Base-by-base conservation (phyloP, 2,113 vertebrate genomes). In the Triplophysa siluroides region DNA sequence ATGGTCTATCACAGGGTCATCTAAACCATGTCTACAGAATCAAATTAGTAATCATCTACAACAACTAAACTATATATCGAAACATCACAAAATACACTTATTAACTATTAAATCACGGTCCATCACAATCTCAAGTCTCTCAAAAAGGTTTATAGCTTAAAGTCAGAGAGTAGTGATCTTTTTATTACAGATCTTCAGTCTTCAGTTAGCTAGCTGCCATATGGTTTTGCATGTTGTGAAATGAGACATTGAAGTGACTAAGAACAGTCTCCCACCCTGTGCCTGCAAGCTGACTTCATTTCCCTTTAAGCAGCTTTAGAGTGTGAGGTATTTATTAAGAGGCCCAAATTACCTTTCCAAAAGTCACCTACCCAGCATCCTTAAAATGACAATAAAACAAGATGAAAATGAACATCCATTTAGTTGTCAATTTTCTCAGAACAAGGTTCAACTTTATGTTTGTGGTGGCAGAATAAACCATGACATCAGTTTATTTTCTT, bases 261-360 rank as follows among this genome's bases (percentile, higher is more conserved):
- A 79, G 33, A 82, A 23, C 67, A 38, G 68, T 70, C 23, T 75
- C 54, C 64, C 77, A 70, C 65, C 71, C 81, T 70, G 54, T 83
- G 54, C 41, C 78, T 76, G 18, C 60, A 47, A 54, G 24, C 47
- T 83, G 78, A 80, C 38, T 56, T 81, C 61, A 83, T 80, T 80
- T 80, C 70, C 62, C 64, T 80, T 10, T 29, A 43, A 74, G 52
- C 70, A 67, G 61, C 16, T 45, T 45, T 62, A 75, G 72, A 75
- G 56, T 16, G 62, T 63, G 72, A 75, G 23, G 41, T 63, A 63
- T 50, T 75, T 72, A 10, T 63, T 63, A 7, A 73, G 41, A 58
- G 50, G 70, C 50, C 24, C 52, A 14, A 3, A 43, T 50, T 61
- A 16, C 41, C 43, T 63, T 4, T 8, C 2, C 43, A 72, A 71